Evolutionary conservation across 2,888 invertebrate genomes (phyloP).

Genomic region (Hirtodrosophila cameraria): DNA sequence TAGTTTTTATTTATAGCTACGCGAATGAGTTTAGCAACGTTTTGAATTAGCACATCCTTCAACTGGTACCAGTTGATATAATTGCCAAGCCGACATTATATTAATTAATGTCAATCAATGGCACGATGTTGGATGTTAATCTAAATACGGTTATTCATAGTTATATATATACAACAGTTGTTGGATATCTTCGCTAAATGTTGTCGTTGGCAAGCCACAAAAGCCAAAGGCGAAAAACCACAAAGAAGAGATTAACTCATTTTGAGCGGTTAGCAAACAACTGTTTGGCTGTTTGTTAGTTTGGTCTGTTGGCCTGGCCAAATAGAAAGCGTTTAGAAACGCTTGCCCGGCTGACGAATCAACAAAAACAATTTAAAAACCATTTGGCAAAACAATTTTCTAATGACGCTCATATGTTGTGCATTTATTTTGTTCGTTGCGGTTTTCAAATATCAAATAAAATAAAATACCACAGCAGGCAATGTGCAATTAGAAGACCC

Average conservation of each 20-base stretch:
- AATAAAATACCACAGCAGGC: conserved; percentile 28
- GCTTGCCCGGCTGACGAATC: conserved; percentile 54
- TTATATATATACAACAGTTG: conserved; percentile 55
- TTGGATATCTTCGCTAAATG: conserved; percentile 55
- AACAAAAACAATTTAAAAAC: conserved; percentile 80
- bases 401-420: conserved; percentile 78
- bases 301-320: conserved; percentile 10
- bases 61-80: conserved; percentile 69
- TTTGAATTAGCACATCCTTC: conserved; percentile 68
- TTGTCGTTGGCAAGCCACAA: conserved; percentile 55
- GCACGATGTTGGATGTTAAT: conserved; percentile 28
- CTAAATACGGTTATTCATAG: conserved; percentile 8
- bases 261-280: conserved; percentile 62
- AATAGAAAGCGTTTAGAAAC: conserved; percentile 66
- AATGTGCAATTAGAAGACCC: conserved; percentile 65
- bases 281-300: conserved; percentile 56
- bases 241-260: conserved; percentile 66
- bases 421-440: conserved; percentile 75
- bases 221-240: too few relatives aligned
- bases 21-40: conserved; percentile 40
- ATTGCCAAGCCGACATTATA: conserved; percentile 27
- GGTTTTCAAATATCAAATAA: conserved; percentile 65
- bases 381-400: conserved; percentile 80
- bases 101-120: conserved; percentile 68
- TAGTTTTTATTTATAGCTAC: conserved; percentile 32